A percentile compares a stretch with the other conserved stretches of the same genome.
Evolutionary conservation across 2,888 invertebrate species (phyloP).

Genomic region (Lycia hirtaria): DNA sequence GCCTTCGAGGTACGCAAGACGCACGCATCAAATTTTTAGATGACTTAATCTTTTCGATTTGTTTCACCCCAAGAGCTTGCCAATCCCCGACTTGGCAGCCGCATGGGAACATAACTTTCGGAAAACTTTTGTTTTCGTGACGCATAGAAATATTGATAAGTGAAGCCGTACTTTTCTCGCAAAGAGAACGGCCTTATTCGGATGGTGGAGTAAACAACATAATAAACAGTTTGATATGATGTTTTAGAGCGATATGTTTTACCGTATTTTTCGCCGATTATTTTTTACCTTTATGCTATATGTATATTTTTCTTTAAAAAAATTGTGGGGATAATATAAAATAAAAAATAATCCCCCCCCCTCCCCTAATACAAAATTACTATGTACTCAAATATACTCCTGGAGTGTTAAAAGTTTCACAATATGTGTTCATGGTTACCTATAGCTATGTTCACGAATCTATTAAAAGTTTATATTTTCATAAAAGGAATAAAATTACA

Average conservation of each 20-base stretch:
- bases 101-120: slow-evolving; percentile 7
- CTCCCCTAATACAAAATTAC: too few relatives aligned
- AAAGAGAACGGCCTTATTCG: slow-evolving; percentile 10
- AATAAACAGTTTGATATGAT: slow-evolving; percentile 7
- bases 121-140: slow-evolving; percentile 20
- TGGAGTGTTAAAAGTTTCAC: too few relatives aligned
- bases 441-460: too few relatives aligned
- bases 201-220: slow-evolving; percentile 10
- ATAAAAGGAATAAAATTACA: too few relatives aligned
- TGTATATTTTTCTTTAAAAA: too few relatives aligned
- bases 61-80: slow-evolving; percentile 44
- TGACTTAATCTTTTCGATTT: slow-evolving; percentile 63
- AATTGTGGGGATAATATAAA: too few relatives aligned
- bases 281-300: background rate
- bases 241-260: background rate
- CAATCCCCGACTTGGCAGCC: slow-evolving; percentile 28
- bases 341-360: too few relatives aligned
- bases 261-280: background rate
- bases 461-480: too few relatives aligned
- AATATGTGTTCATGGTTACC: too few relatives aligned
- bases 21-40: slow-evolving; percentile 74
- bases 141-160: slow-evolving; percentile 20
- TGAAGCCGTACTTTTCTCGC: slow-evolving; percentile 18
- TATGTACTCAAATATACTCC: too few relatives aligned
- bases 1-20: slow-evolving; percentile 56